Conservation (phyloP, 1,140 invertebrate genomes). For the Plodia interpunctella region DNA sequence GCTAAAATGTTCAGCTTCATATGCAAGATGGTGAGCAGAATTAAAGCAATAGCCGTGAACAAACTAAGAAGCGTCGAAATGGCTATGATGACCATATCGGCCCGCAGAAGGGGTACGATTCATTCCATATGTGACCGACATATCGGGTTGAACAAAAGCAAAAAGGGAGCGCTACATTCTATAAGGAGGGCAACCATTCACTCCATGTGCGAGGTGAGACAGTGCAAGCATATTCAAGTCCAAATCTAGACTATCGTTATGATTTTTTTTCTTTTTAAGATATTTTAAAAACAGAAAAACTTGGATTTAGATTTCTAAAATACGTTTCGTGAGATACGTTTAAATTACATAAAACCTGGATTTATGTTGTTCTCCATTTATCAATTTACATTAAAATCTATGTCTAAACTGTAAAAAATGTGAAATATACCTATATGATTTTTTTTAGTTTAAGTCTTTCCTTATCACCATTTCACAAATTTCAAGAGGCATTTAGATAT, state of each 20-base stretch:
- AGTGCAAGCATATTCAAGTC: background rate
- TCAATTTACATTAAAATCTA: too few relatives aligned
- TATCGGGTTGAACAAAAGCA: background rate
- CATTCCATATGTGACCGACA: constrained; percentile 24
- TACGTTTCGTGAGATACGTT: too few relatives aligned
- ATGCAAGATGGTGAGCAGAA: background rate
- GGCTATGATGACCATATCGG: constrained; percentile 39
- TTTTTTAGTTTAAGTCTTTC: too few relatives aligned
- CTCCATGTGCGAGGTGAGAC: constrained; percentile 56
- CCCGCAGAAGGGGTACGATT: constrained; percentile 41
- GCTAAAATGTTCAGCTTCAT: background rate
- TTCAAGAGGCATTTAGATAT: too few relatives aligned
- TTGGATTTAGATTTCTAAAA: too few relatives aligned
- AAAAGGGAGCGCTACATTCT: constrained; percentile 11
- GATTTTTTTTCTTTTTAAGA: too few relatives aligned
- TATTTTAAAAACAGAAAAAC: too few relatives aligned
- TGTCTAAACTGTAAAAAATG: too few relatives aligned
- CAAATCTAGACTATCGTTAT: too few relatives aligned
- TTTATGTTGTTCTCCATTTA: too few relatives aligned
- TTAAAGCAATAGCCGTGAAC: constrained; percentile 11
- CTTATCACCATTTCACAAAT: too few relatives aligned
- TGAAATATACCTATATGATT: background rate
- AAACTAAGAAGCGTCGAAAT: constrained; percentile 49
- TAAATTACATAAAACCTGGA: too few relatives aligned
- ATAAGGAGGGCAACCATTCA: constrained; percentile 32